These are phyloP conservation scores for Electrona antarctica DNA, from an alignment of 2,113 vertebrate genomes.

Conservation along the genomic window DNA sequence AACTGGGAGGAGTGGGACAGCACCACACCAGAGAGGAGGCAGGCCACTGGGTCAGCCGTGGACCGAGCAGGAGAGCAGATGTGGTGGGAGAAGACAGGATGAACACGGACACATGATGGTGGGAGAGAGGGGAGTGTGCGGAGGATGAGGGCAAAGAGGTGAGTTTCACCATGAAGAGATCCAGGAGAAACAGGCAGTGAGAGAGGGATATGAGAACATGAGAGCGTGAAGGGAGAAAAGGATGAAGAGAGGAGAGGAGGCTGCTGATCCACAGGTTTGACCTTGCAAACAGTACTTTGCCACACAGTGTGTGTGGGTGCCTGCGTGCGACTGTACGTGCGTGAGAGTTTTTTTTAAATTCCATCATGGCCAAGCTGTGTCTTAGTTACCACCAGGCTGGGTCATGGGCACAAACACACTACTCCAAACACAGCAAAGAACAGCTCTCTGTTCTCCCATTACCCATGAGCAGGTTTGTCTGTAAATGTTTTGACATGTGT, in stretches of 20 bases:
- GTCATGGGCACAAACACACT: constrained; percentile 33
- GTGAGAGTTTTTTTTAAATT: constrained; percentile 31
- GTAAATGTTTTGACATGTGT: no score
- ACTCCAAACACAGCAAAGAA: constrained; percentile 10
- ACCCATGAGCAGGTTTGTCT: no score
- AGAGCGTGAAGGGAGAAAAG: no score
- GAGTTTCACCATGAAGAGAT: constrained; percentile 41
- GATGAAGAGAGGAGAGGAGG: constrained; percentile 39
- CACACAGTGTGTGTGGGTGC: constrained; percentile 25
- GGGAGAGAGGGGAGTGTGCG: constrained; percentile 27
- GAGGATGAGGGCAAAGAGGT: constrained; percentile 55
- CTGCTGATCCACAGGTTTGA: constrained; percentile 66
- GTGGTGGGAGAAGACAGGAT: constrained; percentile 26
- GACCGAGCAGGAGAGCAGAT: constrained; percentile 55
- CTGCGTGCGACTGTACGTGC: constrained; percentile 4
- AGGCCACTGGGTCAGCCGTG: constrained; percentile 49
- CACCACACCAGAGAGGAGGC: constrained; percentile 38
- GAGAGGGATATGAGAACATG: constrained; percentile 22
- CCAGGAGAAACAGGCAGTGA: constrained; percentile 35
- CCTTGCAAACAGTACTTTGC: constrained; percentile 61
- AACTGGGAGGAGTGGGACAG: constrained; percentile 42
- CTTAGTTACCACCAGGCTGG: constrained; percentile 48
- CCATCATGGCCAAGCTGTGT: constrained; percentile 40
- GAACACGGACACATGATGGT: not conserved
- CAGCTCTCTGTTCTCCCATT: no score